Evolutionary conservation across 53 echinoderm and acorn worm genomes (phyloP).

Genomic region (Holothuria scabra): DNA sequence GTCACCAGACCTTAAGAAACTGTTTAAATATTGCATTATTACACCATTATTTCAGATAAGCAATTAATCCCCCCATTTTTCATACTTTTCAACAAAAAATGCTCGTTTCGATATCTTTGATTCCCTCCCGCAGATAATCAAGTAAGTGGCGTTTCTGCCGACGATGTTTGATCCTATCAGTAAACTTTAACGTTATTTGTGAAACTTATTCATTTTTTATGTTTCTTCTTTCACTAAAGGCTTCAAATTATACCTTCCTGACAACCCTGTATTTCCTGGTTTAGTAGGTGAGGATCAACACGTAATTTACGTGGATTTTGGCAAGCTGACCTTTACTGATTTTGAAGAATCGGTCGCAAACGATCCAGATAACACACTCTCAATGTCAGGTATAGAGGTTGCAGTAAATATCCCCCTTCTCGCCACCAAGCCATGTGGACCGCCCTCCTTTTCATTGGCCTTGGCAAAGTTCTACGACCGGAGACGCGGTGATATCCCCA

Average conservation of each 20-base stretch:
- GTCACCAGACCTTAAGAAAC: too few species aligned
- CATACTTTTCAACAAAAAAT: too few species aligned
- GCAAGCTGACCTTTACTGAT: neutral
- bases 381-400: too few species aligned
- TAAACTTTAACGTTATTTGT: too few species aligned
- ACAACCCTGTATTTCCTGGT: neutral
- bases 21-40: too few species aligned
- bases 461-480: slow-evolving; percentile 17
- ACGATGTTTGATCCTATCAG: too few species aligned
- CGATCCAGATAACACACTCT: neutral
- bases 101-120: too few species aligned
- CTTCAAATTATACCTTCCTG: neutral
- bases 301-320: slow-evolving; percentile 9
- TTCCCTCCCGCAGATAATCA: too few species aligned
- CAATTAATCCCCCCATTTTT: too few species aligned
- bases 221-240: neutral
- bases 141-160: too few species aligned
- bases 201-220: too few species aligned
- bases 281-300: neutral
- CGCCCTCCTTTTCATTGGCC: slow-evolving; percentile 7
- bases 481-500: slow-evolving; percentile 2
- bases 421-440: neutral
- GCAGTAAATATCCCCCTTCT: neutral
- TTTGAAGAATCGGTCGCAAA: slow-evolving; percentile 9
- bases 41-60: too few species aligned